Evolutionary conservation across 2,888 invertebrate species (phyloP).

Genomic region (Bellardia pandia): DNA sequence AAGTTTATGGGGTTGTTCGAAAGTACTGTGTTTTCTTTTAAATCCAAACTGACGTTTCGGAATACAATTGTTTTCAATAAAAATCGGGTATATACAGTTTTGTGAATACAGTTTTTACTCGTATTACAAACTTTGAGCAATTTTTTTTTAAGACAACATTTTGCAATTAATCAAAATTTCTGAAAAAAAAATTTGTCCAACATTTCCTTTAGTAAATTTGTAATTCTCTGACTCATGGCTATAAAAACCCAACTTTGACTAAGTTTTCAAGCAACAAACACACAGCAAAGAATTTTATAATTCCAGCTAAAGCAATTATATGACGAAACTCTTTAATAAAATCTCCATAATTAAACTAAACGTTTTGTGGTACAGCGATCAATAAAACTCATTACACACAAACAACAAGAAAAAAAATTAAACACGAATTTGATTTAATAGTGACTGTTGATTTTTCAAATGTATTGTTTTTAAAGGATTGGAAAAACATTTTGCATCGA

Average conservation of each 20-base stretch:
- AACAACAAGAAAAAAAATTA: neutral
- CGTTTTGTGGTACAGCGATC: slow-evolving; percentile 46
- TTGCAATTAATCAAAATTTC: too few relatives aligned
- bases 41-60: too few relatives aligned
- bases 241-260: neutral
- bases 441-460: slow-evolving; percentile 38
- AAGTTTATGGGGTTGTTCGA: too few relatives aligned
- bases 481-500: slow-evolving; percentile 34
- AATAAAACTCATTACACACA: slow-evolving; percentile 41
- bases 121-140: too few relatives aligned
- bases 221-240: neutral
- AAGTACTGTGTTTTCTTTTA: too few relatives aligned
- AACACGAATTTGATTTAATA: slow-evolving; percentile 52
- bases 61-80: too few relatives aligned
- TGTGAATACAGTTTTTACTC: too few relatives aligned
- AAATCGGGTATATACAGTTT: too few relatives aligned
- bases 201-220: neutral
- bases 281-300: slow-evolving; percentile 1
- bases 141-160: too few relatives aligned
- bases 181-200: too few relatives aligned
- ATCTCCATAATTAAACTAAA: slow-evolving; percentile 60
- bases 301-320: slow-evolving; percentile 49
- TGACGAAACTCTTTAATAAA: slow-evolving; percentile 32
- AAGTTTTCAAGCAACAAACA: neutral
- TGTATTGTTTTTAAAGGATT: slow-evolving; percentile 42